A percentile compares a stretch with the other conserved stretches of the same genome.
Conservation (phyloP, 2,888 invertebrate genomes). For the Clunio marinus region DNA sequence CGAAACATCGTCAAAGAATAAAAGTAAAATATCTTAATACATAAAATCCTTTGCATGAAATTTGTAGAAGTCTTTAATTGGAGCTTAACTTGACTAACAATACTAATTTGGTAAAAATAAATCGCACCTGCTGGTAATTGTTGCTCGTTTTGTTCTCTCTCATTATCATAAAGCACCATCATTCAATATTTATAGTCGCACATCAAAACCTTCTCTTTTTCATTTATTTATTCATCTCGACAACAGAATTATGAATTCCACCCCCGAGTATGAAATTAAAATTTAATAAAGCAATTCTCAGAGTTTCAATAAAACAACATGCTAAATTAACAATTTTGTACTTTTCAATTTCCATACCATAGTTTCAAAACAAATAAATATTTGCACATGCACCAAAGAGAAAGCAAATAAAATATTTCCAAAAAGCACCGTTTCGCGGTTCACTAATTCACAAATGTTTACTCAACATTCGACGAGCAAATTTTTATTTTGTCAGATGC, state of each 20-base stretch:
- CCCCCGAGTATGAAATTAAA: no score
- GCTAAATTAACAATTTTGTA: background rate
- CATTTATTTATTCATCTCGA: background rate
- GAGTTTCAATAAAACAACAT: no score
- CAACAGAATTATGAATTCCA: background rate
- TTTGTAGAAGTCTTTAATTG: no score
- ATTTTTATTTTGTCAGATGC: conserved; percentile 22
- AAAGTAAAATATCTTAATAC: no score
- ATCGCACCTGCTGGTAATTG: conserved; percentile 3
- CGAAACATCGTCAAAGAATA: no score
- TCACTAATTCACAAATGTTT: conserved; percentile 12
- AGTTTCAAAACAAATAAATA: background rate
- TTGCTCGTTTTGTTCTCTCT: conserved; percentile 14
- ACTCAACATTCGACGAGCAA: background rate
- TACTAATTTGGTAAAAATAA: no score
- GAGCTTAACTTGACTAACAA: no score
- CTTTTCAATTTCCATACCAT: background rate
- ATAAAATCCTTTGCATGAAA: no score
- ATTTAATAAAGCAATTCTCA: no score
- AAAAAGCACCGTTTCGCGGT: conserved; percentile 24
- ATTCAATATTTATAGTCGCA: no score
- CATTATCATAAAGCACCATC: conserved; percentile 34
- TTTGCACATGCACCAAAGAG: conserved; percentile 6
- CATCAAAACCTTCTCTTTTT: no score
- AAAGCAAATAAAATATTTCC: background rate